Percentiles rank a stretch among this genome's conserved stretches.
These are phyloP conservation scores for Atopsyche davidsoni DNA, from an alignment of 1,140 invertebrate genomes.

Conservation along the genomic window DNA sequence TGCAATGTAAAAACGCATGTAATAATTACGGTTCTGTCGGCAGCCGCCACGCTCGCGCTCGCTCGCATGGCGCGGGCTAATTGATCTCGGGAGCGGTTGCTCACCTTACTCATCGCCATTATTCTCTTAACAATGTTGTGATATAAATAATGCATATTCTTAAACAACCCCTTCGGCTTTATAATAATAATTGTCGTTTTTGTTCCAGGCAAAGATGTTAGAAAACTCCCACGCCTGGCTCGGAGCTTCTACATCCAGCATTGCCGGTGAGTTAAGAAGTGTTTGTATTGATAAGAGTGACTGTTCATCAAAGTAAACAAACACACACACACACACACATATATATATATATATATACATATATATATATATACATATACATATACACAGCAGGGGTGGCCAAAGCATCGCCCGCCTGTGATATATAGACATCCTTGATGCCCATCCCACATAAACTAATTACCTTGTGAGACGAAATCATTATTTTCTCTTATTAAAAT, in stretches of 20 bases:
- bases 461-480: no score
- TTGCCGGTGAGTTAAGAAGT: constrained; percentile 85
- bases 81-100: not conserved
- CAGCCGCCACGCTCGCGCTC: not conserved
- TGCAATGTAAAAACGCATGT: no score
- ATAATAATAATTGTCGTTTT: constrained; percentile 38
- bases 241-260: constrained; percentile 75
- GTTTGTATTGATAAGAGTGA: no score
- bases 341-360: no score
- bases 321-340: no score
- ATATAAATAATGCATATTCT: not conserved
- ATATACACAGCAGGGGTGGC: no score
- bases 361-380: no score
- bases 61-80: not conserved
- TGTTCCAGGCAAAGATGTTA: constrained; percentile 80
- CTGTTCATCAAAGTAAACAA: not conserved
- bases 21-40: no score
- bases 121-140: not conserved
- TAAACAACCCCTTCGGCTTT: not conserved
- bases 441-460: no score
- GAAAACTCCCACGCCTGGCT: constrained; percentile 86
- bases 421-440: no score
- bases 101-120: not conserved
- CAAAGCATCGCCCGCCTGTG: no score
- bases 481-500: no score